Base-by-base conservation (phyloP, 2,797 vertebrate species). In the Bufotes viridis region DNA sequence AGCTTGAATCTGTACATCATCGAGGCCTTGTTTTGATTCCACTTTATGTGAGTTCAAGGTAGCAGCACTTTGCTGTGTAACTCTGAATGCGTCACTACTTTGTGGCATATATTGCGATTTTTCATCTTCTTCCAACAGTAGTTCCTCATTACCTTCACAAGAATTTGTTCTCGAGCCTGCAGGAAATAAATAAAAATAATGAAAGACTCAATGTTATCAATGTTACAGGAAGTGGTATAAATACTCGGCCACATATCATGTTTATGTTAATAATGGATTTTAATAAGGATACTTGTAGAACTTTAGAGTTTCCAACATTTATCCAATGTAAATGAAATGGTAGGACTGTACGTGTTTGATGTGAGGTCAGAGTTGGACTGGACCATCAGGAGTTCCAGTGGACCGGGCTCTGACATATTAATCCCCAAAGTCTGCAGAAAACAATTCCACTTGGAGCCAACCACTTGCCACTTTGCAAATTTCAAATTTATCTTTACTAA, bases 1-100 rank as follows among this genome's bases (percentile, higher is more conserved):
- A 42, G 92, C 90, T 88, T 90, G 91, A 82, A 95, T 15, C 7
- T 81, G 63, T 3, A 34, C 1, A 34, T 89, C 84, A 55, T 90
- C 91, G 87, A 0, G 14, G 58, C 0, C 82, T 85, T 0, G 86
- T 7, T 2, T 0, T 13, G 91, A 89, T 78, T 10, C 7, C 85
- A 87, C 89, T 0, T 84, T 87, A n/a, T 22, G 72, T 11, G 80
- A 10, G 61, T 49, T 72, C 49, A 13, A 2, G 0, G 42, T n/a
- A 58, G n/a, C 3, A n/a, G 26, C 74, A 20, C 7, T 1, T 57
- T n/a, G 78, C 3, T 85, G 85, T 26, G 88, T 4, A 61, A 70
- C 81, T 72, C 90, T 90, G 85, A 60, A 57, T 12, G 85, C 57
- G 11, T 76, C 74, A 10, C 76, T 61, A 86, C 49, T 29, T 88